A percentile compares a stretch with the other conserved stretches of the same genome.
These are phyloP conservation scores for Zaprionus nigranus DNA, from an alignment of 1,140 invertebrate genomes.

Conservation along the genomic window DNA sequence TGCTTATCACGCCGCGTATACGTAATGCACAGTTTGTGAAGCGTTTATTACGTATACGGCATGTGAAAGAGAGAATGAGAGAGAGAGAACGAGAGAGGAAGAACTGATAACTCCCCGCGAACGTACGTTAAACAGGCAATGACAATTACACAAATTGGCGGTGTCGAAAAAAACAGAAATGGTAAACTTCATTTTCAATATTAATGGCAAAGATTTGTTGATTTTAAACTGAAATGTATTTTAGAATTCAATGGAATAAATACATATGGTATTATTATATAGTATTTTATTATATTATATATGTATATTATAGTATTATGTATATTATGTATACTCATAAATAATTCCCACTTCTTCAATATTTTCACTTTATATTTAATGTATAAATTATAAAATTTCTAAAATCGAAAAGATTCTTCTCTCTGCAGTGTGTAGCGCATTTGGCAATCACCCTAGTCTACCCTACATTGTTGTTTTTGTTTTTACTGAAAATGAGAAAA, in stretches of 20 bases:
- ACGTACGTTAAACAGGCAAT: conserved; percentile 7
- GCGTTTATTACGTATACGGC: conserved; percentile 59
- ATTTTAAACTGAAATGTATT: too few species aligned
- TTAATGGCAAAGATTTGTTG: too few species aligned
- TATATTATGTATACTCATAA: too few species aligned
- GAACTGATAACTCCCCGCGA: conserved; percentile 17
- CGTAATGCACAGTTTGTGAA: conserved; percentile 58
- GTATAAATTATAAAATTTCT: neutral
- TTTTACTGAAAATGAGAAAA: conserved; percentile 19
- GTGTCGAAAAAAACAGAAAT: neutral
- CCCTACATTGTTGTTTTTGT: conserved; percentile 45
- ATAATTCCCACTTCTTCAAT: too few species aligned
- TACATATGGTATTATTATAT: too few species aligned
- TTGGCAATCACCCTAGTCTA: conserved; percentile 37
- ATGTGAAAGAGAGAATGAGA: conserved; percentile 36
- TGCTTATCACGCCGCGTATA: conserved; percentile 56
- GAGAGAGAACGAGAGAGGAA: neutral
- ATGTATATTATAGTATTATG: too few species aligned
- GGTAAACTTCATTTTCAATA: neutral
- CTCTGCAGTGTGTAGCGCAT: conserved; percentile 38
- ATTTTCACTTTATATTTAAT: too few species aligned
- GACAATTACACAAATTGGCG: neutral
- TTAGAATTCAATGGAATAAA: too few species aligned
- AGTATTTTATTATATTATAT: too few species aligned
- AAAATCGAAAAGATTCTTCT: neutral